Conservation (phyloP, 2,797 vertebrate species). For the Xenopus petersii region DNA sequence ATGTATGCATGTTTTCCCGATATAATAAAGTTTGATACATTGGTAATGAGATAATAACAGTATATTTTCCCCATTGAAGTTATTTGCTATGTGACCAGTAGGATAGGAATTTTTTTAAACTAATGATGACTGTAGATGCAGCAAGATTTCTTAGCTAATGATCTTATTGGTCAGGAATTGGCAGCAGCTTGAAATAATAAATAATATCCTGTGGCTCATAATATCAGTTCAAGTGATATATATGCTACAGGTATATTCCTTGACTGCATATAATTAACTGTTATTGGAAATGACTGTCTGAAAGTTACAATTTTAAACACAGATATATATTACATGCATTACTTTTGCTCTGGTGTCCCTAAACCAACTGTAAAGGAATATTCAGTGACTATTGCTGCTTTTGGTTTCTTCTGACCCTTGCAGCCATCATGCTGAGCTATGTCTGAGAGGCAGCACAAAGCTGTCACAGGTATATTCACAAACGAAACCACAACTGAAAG, state of each 20-base stretch:
- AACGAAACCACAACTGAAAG: conserved; percentile 16
- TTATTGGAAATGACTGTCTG: no score
- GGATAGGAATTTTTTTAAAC: not conserved
- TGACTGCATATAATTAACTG: no score
- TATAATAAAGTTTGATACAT: not conserved
- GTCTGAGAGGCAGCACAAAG: conserved; percentile 6
- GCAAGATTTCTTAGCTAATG: not conserved
- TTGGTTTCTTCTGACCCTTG: not conserved
- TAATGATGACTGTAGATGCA: not conserved
- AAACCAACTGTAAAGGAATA: no score
- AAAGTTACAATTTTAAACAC: no score
- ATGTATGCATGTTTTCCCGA: not conserved
- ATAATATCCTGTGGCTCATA: not conserved
- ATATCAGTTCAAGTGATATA: not conserved
- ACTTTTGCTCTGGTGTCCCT: no score
- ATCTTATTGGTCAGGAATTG: not conserved
- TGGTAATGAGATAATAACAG: not conserved
- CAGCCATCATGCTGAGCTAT: not conserved
- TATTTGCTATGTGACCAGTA: not conserved
- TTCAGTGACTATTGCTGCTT: not conserved
- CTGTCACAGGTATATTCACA: not conserved
- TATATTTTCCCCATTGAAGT: no score
- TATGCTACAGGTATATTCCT: not conserved
- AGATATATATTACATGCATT: no score
- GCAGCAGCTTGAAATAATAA: not conserved